phyloP scores from a whole-genome alignment of 2,113 vertebrate genomes.

The Tragelaphus imberbis region DNA sequence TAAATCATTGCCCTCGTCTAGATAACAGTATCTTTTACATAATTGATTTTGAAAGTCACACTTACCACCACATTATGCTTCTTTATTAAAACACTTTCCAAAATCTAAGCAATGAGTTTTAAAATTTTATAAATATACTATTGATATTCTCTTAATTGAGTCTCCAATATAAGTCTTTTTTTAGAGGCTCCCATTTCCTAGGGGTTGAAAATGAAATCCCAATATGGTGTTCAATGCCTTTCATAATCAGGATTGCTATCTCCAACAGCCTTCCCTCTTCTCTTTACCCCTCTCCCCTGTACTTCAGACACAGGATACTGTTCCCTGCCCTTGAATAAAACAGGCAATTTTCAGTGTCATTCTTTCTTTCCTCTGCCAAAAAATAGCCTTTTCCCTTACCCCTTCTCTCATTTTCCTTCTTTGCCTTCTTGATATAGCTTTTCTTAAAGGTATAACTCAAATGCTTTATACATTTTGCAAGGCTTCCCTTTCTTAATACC shows the following conservation, averaged over 20 bases:
- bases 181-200: not conserved
- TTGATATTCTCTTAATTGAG: not conserved
- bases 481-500: not conserved
- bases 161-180: not conserved
- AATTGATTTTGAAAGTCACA: not conserved
- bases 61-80: not conserved
- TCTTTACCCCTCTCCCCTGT: not conserved
- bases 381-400: not conserved
- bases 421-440: not conserved
- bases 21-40: not conserved
- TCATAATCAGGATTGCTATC: not conserved
- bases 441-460: not conserved
- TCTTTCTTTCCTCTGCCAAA: not conserved
- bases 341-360: conserved; percentile 38
- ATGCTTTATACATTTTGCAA: not conserved
- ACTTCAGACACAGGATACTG: not conserved
- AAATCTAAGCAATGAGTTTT: not conserved
- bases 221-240: not conserved
- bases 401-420: not conserved
- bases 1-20: not conserved
- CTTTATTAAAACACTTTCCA: not conserved
- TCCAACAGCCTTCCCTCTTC: not conserved
- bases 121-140: not conserved
- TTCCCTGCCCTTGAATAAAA: conserved; percentile 44
- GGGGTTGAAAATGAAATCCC: conserved; percentile 9